Evolutionary conservation across 2,113 vertebrate genomes (phyloP), one percentile per base, ranked within the genome.

Genomic region (Trachemys scripta): DNA sequence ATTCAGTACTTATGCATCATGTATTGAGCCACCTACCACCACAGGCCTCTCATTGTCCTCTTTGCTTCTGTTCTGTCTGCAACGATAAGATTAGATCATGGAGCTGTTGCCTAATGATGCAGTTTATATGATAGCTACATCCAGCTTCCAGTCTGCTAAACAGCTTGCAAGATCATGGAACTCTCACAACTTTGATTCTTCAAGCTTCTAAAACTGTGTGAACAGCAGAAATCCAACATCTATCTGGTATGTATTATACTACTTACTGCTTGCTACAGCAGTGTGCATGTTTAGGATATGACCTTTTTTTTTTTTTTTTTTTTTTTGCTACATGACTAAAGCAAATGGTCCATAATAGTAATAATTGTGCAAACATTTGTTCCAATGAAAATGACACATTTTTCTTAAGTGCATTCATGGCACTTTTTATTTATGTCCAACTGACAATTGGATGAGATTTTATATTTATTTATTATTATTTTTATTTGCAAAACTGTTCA

Each of bases 101-200:
- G 14, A 45, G 24, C 10, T 76, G 72, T 47, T 69, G 17, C n/a
- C 35, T 69, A 45, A 42, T 76, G 51, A 87, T 51, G 8, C 14
- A 89, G 57, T 35, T 47, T 22, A 6, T 29, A 20, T 0, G 3
- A 4, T 22, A 11, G 20, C 49, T 80, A n/a, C 17, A 87, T 51
- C 22, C 84, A 76, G 54, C 35, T 56, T 38, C 84, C 0, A 81
- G 1, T 59, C 62, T 93, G 50, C 19, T 24, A 51, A 20, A 6
- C n/a, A 38, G 5, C 25, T 69, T 0, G 0, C 0, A 0, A 22
- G 17, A 3, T 80, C 10, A 2, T 56, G 38, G 10, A 1, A 25
- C 82, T 22, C 31, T 84, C 56, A 35, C 17, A 65, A 91, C 54
- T 12, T 51, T n/a, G 29, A 10, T 22, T 45, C n/a, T 1, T 27